Percentiles rank a stretch among this genome's conserved stretches.
phyloP scores from a whole-genome alignment of 2,113 vertebrate species.

The Leucopternis melanops region DNA sequence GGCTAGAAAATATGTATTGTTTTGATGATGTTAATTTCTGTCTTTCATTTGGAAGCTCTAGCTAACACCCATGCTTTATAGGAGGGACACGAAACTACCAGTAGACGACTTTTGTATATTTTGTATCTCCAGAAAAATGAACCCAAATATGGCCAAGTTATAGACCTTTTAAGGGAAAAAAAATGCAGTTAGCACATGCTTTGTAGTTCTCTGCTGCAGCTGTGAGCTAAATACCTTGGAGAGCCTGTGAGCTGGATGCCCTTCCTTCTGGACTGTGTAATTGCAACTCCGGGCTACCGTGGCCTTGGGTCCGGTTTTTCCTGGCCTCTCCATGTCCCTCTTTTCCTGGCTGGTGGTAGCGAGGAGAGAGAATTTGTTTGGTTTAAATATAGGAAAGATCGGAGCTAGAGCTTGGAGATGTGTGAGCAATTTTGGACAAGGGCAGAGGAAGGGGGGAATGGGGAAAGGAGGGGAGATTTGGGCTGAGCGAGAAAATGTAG shows the following conservation, averaged over 20 bases:
- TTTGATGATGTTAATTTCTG: conserved; percentile 31
- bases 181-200: not conserved
- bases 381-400: not conserved
- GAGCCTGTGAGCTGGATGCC: not conserved
- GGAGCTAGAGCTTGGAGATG: not conserved
- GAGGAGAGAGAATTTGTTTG: not conserved
- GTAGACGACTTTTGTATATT: not conserved
- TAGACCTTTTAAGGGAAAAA: not conserved
- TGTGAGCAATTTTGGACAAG: not conserved
- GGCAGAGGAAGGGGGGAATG: not conserved
- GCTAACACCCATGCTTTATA: not conserved
- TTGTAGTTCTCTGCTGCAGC: not conserved
- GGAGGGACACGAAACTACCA: not conserved
- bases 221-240: conserved; percentile 7
- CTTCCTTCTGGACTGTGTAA: not conserved
- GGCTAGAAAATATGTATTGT: conserved; percentile 12
- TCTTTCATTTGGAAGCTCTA: not conserved
- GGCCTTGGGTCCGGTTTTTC: not conserved
- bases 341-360: not conserved
- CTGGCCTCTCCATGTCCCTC: not conserved
- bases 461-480: not conserved
- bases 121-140: not conserved
- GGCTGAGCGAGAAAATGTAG: not conserved
- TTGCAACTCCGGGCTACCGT: not conserved
- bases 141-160: not conserved